Evolutionary conservation across 2,888 invertebrate genomes (phyloP), one percentile per base, ranked within the genome.

Genomic region (Xylophagus ater): DNA sequence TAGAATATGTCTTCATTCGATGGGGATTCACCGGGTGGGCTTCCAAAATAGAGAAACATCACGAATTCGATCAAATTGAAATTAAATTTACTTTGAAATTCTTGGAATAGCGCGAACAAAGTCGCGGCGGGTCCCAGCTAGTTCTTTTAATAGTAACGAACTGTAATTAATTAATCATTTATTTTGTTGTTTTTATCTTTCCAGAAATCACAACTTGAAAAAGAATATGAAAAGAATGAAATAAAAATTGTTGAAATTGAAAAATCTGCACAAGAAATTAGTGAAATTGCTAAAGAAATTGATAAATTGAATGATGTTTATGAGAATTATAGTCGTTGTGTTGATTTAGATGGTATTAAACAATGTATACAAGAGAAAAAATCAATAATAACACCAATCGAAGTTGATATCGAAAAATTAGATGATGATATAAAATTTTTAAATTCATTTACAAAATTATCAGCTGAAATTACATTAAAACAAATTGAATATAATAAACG

Each of bases 211-310:
- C 44, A 73, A 25, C 68, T 69, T 29, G 72, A 74, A 50, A 65
- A 65, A 25, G 76, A 81, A 47, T 63, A 73, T 1, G 57, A 61
- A 1, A 69, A 71, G 48, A 58, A 72, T 23, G 72, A 71, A 43
- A 62, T 63, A 31, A 72, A 78, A 49, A 73, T 85, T 32, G 61
- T 60, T 17, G 70, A 74, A 49, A 72, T 81, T 7, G 73, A 72
- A 51, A 64, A 70, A 24, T 76, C 78, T 1, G 72, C 69, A 13
- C 58, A 63, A 29, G 61, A 66, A 45, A 49, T 74, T 1, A 59
- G 60, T 46, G 51, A 52, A n/a, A 44, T 72, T 4, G 62, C 74
- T 47, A 62, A 62, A 20, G 68, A 72, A 52, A 63, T 62, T 71
- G 69, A 70, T 34, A 55, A 63, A 21, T 57, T 74, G 31, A 69